Evolutionary conservation across 35 echinoderm and acorn worm genomes (phyloP).

Genomic region (Acanthaster planci): DNA sequence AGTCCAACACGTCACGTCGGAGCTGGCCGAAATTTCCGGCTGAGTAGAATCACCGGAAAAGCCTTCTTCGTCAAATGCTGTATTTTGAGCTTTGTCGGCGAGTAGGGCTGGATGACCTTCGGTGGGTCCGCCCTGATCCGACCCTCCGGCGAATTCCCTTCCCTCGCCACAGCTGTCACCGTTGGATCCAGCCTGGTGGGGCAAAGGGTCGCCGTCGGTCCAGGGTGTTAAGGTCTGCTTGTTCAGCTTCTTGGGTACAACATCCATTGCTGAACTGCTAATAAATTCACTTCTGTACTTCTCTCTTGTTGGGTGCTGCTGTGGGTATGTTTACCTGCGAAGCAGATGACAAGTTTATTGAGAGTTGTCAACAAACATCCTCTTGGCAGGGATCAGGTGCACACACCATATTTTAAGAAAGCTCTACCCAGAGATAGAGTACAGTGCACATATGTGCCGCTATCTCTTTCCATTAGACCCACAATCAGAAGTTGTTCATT

Average conservation of each 20-base stretch:
- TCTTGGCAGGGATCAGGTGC: too few relatives aligned
- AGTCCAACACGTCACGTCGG: neutral
- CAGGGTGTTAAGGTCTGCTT: constrained; percentile 10
- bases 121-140: too few relatives aligned
- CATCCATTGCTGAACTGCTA: neutral
- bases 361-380: too few relatives aligned
- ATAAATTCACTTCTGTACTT: neutral
- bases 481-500: too few relatives aligned
- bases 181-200: neutral
- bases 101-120: neutral
- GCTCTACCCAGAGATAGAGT: too few relatives aligned
- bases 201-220: neutral
- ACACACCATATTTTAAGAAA: too few relatives aligned
- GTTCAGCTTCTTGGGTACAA: neutral
- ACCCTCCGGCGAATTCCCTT: neutral
- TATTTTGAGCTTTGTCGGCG: neutral
- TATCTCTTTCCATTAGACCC: too few relatives aligned
- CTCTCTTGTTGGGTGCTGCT: neutral
- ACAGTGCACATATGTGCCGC: too few relatives aligned
- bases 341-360: too few relatives aligned
- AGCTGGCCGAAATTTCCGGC: neutral
- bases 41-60: neutral
- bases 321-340: neutral
- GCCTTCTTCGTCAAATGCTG: neutral
- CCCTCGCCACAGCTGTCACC: neutral